Conservation (phyloP, 2,113 vertebrate species). For the Sterna hirundo region DNA sequence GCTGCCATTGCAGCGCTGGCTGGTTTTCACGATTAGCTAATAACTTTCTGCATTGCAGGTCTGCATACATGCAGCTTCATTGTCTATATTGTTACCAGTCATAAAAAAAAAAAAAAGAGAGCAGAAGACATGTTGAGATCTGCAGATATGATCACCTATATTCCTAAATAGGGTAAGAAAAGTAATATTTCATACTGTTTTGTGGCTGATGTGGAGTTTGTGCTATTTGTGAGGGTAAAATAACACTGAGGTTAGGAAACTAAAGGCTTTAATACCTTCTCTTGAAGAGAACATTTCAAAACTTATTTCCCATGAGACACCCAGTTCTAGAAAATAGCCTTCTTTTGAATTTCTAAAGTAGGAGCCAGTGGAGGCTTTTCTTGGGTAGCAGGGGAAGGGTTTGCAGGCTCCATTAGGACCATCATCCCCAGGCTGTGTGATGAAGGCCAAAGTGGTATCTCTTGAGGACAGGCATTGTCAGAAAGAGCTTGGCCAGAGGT, state of each 20-base stretch:
- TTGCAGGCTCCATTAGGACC: neutral
- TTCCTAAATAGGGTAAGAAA: neutral
- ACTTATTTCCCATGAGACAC: neutral
- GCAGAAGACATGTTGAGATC: neutral
- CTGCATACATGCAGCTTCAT: neutral
- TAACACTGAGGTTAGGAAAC: neutral
- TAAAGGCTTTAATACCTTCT: neutral
- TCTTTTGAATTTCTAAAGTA: neutral
- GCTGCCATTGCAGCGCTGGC: neutral
- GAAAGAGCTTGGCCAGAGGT: neutral
- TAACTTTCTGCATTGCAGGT: constrained; percentile 31
- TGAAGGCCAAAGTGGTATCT: neutral
- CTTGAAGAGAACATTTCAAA: neutral
- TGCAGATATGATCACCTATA: neutral
- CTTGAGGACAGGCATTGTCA: rapidly evolving
- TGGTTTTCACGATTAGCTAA: neutral
- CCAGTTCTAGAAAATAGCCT: neutral
- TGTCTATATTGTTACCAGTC: neutral
- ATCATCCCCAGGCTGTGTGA: neutral
- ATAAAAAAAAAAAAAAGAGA: neutral
- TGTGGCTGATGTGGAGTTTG: neutral
- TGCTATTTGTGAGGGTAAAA: neutral
- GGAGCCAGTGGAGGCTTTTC: neutral
- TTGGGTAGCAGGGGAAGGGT: neutral
- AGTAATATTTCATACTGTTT: neutral